A percentile compares a stretch with the other conserved stretches of the same genome.
Evolutionary conservation across 2,888 invertebrate species (phyloP).

Genomic region (Piscicola geometra): DNA sequence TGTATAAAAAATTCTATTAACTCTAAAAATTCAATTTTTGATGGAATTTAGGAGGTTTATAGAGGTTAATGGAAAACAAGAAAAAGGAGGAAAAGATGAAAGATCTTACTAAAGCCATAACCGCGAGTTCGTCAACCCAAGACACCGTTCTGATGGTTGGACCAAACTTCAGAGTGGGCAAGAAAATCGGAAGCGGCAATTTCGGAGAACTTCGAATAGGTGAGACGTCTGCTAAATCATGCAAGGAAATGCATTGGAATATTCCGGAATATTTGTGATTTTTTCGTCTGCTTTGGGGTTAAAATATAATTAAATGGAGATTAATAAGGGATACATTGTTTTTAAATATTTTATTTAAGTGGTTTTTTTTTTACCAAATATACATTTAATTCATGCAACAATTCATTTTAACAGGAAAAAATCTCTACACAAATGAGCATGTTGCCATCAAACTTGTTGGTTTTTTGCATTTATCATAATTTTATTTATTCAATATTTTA

Average conservation of each 20-base stretch:
- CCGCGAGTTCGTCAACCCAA: background rate
- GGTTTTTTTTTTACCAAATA: too few species aligned
- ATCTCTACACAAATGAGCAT: conserved; percentile 90
- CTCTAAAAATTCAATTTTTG: too few species aligned
- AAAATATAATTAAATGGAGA: background rate
- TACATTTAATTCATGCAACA: too few species aligned
- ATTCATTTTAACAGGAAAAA: conserved; percentile 43
- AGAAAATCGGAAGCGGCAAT: conserved; percentile 99
- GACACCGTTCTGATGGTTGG: conserved; percentile 70
- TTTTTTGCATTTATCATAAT: conserved; percentile 40
- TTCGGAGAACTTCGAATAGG: conserved; percentile 98
- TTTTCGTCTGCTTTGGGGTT: background rate
- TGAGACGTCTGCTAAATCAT: too few species aligned
- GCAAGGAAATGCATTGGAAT: too few species aligned
- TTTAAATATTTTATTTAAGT: conserved; percentile 58
- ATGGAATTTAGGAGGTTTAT: too few species aligned
- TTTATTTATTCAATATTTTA: too few species aligned
- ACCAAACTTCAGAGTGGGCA: conserved; percentile 98
- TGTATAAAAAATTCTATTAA: too few species aligned
- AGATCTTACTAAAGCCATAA: background rate
- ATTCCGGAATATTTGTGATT: background rate
- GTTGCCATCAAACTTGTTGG: conserved; percentile 96
- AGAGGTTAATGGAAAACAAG: background rate
- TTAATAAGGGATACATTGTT: background rate
- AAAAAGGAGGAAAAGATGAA: background rate